These are phyloP conservation scores for Pollicipes pollicipes DNA, from an alignment of 1,140 invertebrate genomes.

Conservation along the genomic window DNA sequence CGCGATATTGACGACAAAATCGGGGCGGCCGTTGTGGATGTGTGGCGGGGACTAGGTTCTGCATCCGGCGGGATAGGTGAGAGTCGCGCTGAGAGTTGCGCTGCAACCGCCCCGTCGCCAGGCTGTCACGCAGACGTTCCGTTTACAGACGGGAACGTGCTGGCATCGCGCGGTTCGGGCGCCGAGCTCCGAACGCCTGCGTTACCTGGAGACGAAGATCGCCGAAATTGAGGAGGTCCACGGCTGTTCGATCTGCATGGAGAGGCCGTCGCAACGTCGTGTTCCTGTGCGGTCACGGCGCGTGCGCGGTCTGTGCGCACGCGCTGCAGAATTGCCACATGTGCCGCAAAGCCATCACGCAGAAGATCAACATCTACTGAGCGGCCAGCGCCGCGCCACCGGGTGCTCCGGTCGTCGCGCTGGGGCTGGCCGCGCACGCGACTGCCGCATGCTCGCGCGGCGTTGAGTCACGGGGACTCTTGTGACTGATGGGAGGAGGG, in stretches of 20 bases:
- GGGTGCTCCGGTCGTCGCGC: background rate
- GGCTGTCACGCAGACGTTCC: no score
- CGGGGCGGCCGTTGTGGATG: no score
- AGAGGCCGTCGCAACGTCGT: slow-evolving; percentile 54
- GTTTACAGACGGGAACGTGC: no score
- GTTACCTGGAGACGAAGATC: slow-evolving; percentile 63
- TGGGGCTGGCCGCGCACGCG: background rate
- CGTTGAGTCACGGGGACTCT: no score
- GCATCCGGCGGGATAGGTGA: no score
- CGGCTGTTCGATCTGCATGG: slow-evolving; percentile 44
- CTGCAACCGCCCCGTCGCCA: no score
- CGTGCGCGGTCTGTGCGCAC: slow-evolving; percentile 62
- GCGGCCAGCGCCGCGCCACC: slow-evolving; percentile 9
- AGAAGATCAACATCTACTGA: slow-evolving; percentile 61
- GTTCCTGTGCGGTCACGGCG: slow-evolving; percentile 74
- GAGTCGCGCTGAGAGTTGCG: no score
- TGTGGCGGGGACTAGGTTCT: no score
- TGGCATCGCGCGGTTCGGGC: no score
- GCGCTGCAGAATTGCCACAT: slow-evolving; percentile 74
- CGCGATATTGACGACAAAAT: no score
- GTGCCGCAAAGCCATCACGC: slow-evolving; percentile 71
- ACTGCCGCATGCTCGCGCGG: no score
- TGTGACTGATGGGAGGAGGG: no score
- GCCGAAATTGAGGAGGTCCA: slow-evolving; percentile 72
- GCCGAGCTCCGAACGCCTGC: slow-evolving; percentile 31